Evolutionary conservation across 1,140 invertebrate species (phyloP), one percentile per base, ranked within the genome.

Genomic region (Cyrtorhinus lividipennis): DNA sequence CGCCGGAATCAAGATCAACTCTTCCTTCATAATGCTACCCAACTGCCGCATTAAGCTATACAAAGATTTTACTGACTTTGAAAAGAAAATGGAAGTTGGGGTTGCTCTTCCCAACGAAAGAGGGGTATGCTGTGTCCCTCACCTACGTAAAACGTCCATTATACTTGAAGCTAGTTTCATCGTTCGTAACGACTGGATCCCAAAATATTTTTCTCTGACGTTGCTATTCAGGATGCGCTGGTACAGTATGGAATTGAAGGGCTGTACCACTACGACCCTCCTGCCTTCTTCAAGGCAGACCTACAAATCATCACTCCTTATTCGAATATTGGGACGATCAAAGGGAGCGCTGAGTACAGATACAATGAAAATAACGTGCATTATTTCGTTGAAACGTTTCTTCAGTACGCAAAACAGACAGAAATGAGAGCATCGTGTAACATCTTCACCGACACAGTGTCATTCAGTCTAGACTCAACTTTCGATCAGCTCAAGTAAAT

Each of bases 1-100:
- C 0, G 67, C 83, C 12, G 76, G 76, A 25, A 65, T 83, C 2
- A 74, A 80, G 48, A 70, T 86, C 12, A 78, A 79, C 3, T 82
- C 83, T 10, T 74, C 80, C 0, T 72, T 80, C 24, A 72, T 87
- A 20, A 75, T 75, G 18, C 73, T 87, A 27, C 85, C 86, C 20
- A 78, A 74, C 65, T 80, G 81, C 15, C 78, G 78, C 60, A 73
- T 83, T 56, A 72, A 77, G 46, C 78, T 82, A 5, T 83, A 81
- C 63, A 84, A 85, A 67, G 81, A 87, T 68, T 83, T 85, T 56
- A 80, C 79, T 0, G 78, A 80, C 23, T 70, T 73, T 0, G 81
- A 83, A 64, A 85, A 81, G 45, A 69, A 76, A 3, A 61, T 86
- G 0, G 77, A 79, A 66, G 26, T 72, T 71, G 24, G 63, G 59